Evolutionary conservation across 2,888 invertebrate species (phyloP).

Genomic region (Cephus runcator): DNA sequence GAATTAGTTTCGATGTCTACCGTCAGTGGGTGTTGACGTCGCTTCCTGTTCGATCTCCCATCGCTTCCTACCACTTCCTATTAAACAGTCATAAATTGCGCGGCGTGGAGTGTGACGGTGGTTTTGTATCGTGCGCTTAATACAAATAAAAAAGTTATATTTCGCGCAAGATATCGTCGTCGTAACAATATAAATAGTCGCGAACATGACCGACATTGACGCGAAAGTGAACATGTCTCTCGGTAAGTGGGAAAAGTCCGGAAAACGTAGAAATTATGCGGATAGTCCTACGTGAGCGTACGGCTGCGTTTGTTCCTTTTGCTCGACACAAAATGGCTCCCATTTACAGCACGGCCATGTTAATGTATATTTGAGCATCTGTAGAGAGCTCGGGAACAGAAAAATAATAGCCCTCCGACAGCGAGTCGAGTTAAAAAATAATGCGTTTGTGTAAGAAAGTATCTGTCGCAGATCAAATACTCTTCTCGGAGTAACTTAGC

Average conservation of each 20-base stretch:
- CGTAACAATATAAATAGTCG: neutral
- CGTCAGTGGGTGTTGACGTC: neutral
- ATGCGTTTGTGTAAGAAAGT: neutral
- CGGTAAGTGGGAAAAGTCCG: conserved; percentile 60
- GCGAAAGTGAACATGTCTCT: conserved; percentile 65
- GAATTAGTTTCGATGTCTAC: neutral
- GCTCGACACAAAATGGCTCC: conserved; percentile 47
- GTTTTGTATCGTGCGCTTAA: neutral
- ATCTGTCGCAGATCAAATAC: neutral
- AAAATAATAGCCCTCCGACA: conserved; percentile 3
- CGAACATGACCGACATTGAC: conserved; percentile 61
- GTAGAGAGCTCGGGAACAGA: conserved; percentile 23
- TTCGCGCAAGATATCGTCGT: neutral
- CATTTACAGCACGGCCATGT: neutral
- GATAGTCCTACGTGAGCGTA: conserved; percentile 54
- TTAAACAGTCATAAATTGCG: neutral
- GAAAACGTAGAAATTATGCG: conserved; percentile 40
- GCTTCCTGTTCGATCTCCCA: neutral
- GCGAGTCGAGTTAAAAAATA: neutral
- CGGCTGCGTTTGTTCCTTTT: conserved; percentile 44
- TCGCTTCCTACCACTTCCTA: neutral
- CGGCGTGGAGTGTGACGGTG: neutral
- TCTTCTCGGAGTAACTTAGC: neutral
- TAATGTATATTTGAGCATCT: neutral
- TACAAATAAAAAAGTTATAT: neutral